Evolutionary conservation across 2,113 vertebrate species (phyloP).

Genomic region (Pleuronectes platessa): DNA sequence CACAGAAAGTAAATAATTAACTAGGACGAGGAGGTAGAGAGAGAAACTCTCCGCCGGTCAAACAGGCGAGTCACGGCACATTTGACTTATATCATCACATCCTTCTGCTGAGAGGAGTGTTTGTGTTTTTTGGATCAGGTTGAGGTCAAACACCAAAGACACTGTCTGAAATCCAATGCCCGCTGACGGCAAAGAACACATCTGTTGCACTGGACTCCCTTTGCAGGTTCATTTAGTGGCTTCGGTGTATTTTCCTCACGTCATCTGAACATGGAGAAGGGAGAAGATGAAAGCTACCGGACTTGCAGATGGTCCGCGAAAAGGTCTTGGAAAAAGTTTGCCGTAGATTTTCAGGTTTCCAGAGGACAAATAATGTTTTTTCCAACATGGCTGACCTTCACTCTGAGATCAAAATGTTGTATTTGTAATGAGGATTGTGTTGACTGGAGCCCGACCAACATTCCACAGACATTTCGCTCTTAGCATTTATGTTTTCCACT

Average conservation of each 20-base stretch:
- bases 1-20: slow-evolving; percentile 55
- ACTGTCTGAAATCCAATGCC: slow-evolving; percentile 1
- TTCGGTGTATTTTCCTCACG: neutral
- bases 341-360: too few species aligned
- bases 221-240: slow-evolving; percentile 8
- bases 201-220: slow-evolving; percentile 16
- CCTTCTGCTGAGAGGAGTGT: slow-evolving; percentile 22
- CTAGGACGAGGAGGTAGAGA: neutral
- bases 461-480: too few species aligned
- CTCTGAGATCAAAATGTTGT: too few species aligned
- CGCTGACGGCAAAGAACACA: neutral
- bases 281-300: neutral
- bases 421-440: too few species aligned
- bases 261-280: neutral
- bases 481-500: too few species aligned
- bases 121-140: slow-evolving; percentile 30
- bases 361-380: too few species aligned
- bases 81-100: slow-evolving; percentile 38
- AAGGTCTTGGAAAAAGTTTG: too few species aligned
- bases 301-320: too few species aligned
- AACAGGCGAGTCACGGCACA: slow-evolving; percentile 16
- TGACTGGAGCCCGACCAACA: too few species aligned
- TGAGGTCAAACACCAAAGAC: slow-evolving; percentile 57
- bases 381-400: too few species aligned
- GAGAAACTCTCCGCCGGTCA: slow-evolving; percentile 35